phyloP scores from a whole-genome alignment of 2,797 vertebrate species.

The Hydrophis major region DNA sequence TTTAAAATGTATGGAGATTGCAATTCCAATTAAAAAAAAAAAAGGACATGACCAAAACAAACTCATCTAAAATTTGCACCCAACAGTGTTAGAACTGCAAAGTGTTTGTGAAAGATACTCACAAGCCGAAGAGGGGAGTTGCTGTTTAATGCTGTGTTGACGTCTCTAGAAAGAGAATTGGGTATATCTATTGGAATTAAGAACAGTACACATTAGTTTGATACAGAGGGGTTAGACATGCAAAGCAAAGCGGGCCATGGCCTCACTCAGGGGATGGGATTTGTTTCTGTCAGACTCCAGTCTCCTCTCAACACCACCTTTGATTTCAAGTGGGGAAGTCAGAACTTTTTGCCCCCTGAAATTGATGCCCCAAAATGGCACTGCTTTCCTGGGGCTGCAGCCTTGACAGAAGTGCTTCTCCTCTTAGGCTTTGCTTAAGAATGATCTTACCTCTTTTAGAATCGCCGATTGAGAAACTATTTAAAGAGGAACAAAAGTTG shows the following conservation, averaged over 20 bases:
- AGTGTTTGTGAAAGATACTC: constrained; percentile 59
- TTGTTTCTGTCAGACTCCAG: not conserved
- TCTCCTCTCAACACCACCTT: not conserved
- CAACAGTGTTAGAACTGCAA: not conserved
- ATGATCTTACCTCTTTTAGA: constrained; percentile 81
- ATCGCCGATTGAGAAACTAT: constrained; percentile 82
- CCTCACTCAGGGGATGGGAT: not conserved
- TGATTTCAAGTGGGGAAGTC: not conserved
- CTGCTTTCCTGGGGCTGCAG: not conserved
- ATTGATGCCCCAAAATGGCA: rapidly evolving
- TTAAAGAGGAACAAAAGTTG: constrained; percentile 81
- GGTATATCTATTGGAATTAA: constrained; percentile 68
- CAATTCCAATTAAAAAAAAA: rapidly evolving
- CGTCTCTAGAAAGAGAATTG: constrained; percentile 73
- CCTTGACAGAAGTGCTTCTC: not conserved
- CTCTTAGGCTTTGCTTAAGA: not conserved
- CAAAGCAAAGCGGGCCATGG: not conserved
- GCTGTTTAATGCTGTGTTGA: constrained; percentile 65
- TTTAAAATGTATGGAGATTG: not conserved
- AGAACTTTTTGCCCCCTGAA: too few species aligned
- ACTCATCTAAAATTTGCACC: too few species aligned
- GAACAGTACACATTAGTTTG: constrained; percentile 40
- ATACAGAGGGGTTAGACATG: too few species aligned
- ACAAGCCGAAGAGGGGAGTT: constrained; percentile 73
- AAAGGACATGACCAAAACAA: not conserved